Evolutionary conservation across 2,113 vertebrate genomes (phyloP).

Genomic region (Petaurus breviceps): DNA sequence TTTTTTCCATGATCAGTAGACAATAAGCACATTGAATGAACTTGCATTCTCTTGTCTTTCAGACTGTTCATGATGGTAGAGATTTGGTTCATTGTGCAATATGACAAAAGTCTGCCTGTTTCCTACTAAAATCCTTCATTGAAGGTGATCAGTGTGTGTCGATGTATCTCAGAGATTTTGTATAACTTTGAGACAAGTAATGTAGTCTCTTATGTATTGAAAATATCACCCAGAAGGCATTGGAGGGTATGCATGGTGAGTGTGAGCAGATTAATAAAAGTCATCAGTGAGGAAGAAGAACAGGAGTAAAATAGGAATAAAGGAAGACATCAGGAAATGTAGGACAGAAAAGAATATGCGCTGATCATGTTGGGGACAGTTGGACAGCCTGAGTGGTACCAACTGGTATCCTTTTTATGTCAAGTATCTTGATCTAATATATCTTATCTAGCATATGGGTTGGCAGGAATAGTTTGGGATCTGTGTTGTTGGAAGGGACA

Average conservation of each 20-base stretch:
- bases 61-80: background rate
- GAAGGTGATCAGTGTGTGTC: background rate
- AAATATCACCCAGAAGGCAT: background rate
- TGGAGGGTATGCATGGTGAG: background rate
- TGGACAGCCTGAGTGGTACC: background rate
- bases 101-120: background rate
- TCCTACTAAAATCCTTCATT: background rate
- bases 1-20: background rate
- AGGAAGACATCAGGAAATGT: background rate
- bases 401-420: background rate
- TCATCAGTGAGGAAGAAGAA: background rate
- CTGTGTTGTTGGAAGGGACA: background rate
- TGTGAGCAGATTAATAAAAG: background rate
- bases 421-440: background rate
- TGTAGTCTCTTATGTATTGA: background rate
- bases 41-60: background rate
- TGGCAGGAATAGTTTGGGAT: background rate
- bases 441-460: too few species aligned
- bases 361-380: background rate
- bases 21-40: background rate
- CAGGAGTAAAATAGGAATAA: too few species aligned
- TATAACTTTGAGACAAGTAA: background rate
- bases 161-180: background rate
- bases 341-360: background rate
- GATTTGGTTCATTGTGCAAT: background rate